Percentiles rank a stretch among this genome's conserved stretches.
Evolutionary conservation across 2,113 vertebrate species (phyloP).

Genomic region (Myotis yumanensis): DNA sequence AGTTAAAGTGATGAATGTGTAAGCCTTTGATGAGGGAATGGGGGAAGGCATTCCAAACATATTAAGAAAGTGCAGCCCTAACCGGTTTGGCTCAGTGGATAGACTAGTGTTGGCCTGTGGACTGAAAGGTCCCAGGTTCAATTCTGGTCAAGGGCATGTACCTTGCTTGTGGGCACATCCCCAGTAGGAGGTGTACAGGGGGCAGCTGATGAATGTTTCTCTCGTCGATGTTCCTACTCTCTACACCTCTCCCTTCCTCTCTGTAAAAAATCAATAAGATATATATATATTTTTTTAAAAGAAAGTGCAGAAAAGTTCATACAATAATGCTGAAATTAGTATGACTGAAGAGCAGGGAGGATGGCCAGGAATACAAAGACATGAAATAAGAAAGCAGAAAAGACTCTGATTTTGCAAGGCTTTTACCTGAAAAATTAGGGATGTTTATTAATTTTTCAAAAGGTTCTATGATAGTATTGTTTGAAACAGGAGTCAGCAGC

Average conservation of each 20-base stretch:
- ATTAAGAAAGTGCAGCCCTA: background rate
- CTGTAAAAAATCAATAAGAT: background rate
- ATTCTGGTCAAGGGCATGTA: too few relatives aligned
- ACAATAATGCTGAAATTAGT: background rate
- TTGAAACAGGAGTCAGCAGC: background rate
- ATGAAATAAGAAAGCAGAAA: background rate
- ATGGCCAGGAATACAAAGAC: background rate
- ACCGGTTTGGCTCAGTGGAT: background rate
- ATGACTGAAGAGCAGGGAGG: background rate
- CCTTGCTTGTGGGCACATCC: too few relatives aligned
- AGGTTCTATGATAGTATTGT: background rate
- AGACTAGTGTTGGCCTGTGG: too few relatives aligned
- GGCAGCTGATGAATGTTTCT: background rate
- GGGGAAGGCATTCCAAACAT: background rate
- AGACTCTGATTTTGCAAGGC: slow-evolving; percentile 22
- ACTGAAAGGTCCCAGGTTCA: too few relatives aligned
- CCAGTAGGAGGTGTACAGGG: too few relatives aligned
- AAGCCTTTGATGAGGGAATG: background rate
- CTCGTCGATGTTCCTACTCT: background rate
- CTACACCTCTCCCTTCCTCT: background rate
- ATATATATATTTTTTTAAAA: background rate
- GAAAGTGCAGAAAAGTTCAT: background rate
- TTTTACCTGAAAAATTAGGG: slow-evolving; percentile 25
- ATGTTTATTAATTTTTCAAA: background rate
- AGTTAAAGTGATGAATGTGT: slow-evolving; percentile 26